Evolutionary conservation across 2,888 invertebrate species (phyloP), one percentile per base, ranked within the genome.

Genomic region (Dione vanillae): DNA sequence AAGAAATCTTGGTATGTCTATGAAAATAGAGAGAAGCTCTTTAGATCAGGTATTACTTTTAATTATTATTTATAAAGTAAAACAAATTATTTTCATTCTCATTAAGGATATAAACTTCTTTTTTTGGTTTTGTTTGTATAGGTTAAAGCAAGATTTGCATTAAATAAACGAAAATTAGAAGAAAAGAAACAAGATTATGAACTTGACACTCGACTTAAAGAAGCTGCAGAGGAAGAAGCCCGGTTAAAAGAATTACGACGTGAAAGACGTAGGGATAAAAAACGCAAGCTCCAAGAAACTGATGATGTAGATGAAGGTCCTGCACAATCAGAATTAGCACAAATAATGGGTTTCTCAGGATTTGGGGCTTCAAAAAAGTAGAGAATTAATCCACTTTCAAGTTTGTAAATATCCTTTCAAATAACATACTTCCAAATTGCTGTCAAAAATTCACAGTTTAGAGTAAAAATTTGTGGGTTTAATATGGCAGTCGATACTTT

Each of bases 1-100:
- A 89, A 94, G 99, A 72, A 99, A 99, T 94, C 94, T 99, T 88
- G 99, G 99, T 47, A 99, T 99, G 99, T 99, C 99, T 10, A 99
- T 99, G 99, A 96, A 98, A 85, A 97, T 99, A 73, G 99, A 99
- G 89, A 94, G 98, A 72, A 99, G 99, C 77, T 96, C 97, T 14
- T 92, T 99, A 66, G 99, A 99, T 79, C 98, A 99, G 91, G 97
- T 97, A 73, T 74, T 73, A 12, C 14, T 37, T 37, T 49, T 27
- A 40, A 51, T 51, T 19, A 45, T 16, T 49, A 10, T 35, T n/a
- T 19, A 20, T 41, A 43, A 19, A 40, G 19, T 19, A 16, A 54
- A 52, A n/a, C 20, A 20, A 27, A 0, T 8, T 52, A 52, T 1
- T 11, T 27, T 35, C 0, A 52, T 35, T 12, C 16, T 27, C 3